Conservation (phyloP, 2,888 invertebrate genomes). For the Chymomyza fuscimana region DNA sequence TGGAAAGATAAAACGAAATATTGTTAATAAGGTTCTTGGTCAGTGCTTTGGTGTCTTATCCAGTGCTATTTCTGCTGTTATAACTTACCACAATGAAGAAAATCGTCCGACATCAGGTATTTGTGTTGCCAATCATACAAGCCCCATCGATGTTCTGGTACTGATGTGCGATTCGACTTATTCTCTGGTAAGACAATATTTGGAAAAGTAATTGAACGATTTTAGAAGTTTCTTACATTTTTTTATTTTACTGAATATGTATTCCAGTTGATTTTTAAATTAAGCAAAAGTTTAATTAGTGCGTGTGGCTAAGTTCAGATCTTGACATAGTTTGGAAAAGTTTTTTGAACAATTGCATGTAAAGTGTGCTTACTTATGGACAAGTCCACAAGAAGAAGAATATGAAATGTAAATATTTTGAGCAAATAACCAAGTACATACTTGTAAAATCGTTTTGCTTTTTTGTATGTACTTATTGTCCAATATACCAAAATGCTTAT, state of each 20-base stretch:
- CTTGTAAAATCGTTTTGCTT: too few species aligned
- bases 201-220: constrained; percentile 6
- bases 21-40: constrained; percentile 90
- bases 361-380: too few species aligned
- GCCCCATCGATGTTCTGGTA: constrained; percentile 98
- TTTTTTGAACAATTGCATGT: too few species aligned
- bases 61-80: constrained; percentile 93
- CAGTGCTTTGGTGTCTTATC: constrained; percentile 96
- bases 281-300: too few species aligned
- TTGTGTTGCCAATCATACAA: constrained; percentile 99
- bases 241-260: background rate
- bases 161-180: constrained; percentile 98
- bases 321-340: background rate
- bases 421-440: too few species aligned
- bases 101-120: constrained; percentile 91
- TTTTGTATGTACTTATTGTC: too few species aligned
- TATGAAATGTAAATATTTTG: too few species aligned
- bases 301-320: background rate
- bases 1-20: constrained; percentile 87
- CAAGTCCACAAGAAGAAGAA: too few species aligned
- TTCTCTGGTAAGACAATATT: constrained; percentile 89
- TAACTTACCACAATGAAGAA: constrained; percentile 92
- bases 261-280: background rate
- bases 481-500: too few species aligned
- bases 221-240: background rate